Evolutionary conservation across 2,888 invertebrate genomes (phyloP), one percentile per base, ranked within the genome.

Genomic region (Melanchra persicariae): DNA sequence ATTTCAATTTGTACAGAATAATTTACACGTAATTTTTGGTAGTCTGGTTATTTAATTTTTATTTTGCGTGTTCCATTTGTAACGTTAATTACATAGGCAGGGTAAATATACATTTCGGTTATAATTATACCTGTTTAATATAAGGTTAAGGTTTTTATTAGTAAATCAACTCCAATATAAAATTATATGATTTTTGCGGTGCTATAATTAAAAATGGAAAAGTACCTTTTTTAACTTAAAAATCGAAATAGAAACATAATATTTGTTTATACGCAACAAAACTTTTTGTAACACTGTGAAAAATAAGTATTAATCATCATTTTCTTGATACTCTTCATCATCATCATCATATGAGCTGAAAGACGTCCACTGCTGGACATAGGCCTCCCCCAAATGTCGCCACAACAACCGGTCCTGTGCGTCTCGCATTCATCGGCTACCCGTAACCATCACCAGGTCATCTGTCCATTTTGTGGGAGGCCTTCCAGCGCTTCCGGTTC

Each of bases 1-100:
- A 34, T 74, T 71, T 40, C 9, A 64, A 40, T 30, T 40, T 43
- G 15, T 15, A 34, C 17, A 15, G 47, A 64, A 55, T 49, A 64
- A 64, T 63, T 37, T 40, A 30, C 30, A 34, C n/a, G 9, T 26
- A 1, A 34, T 43, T 34, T 64, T 49, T 34, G 26, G 19, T 2
- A 9, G 22, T 45, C 19, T 37, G 15, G 26, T 40, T 19, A 45
- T 47, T 7, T 17, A 5, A 47, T 54, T 34, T 45, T 12, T 43
- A 65, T 55, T 66, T 64, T 75, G 12, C 12, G 22, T 66, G 51
- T 57, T 66, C 10, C n/a, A 72, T 65, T 57, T 51, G 26, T 66
- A 9, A 49, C 7, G 8, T 66, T 57, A 1, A 57, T 75, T 75
- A 49, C 19, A 26, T 49, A 43, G 55, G 34, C 43, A 19, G 17